Conservation (phyloP, 2,888 invertebrate genomes). For the Hemicrepidius hirtus region DNA sequence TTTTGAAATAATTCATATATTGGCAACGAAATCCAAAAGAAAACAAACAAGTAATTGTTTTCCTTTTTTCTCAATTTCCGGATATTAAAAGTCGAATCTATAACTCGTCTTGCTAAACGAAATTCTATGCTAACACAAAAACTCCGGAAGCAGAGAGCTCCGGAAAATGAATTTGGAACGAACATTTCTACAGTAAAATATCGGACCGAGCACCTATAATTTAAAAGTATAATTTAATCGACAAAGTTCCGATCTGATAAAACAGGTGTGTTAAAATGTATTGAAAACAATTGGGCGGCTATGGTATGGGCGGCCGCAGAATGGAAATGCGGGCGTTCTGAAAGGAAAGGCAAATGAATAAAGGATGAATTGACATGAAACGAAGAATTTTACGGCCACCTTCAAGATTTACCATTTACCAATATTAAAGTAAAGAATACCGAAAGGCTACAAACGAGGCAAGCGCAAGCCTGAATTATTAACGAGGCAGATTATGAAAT, state of each 20-base stretch:
- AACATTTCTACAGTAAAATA: slow-evolving; percentile 52
- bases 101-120: slow-evolving; percentile 44
- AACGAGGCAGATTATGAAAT: background rate
- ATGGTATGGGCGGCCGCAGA: slow-evolving; percentile 22
- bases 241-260: slow-evolving; percentile 56
- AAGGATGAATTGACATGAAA: slow-evolving; percentile 47
- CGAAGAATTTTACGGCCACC: slow-evolving; percentile 26
- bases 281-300: slow-evolving; percentile 50
- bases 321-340: slow-evolving; percentile 40
- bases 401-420: slow-evolving; percentile 33
- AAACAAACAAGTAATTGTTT: background rate
- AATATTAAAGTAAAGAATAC: slow-evolving; percentile 9
- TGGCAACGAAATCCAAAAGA: slow-evolving; percentile 4
- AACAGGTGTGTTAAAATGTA: slow-evolving; percentile 57
- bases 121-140: slow-evolving; percentile 32
- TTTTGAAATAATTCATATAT: background rate
- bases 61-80: slow-evolving; percentile 43
- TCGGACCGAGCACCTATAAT: slow-evolving; percentile 52
- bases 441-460: slow-evolving; percentile 2
- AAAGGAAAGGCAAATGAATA: slow-evolving; percentile 46
- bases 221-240: slow-evolving; percentile 61
- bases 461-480: background rate
- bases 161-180: slow-evolving; percentile 50
- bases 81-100: slow-evolving; percentile 47
- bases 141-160: slow-evolving; percentile 39